Conservation (phyloP, 2,113 vertebrate species). For the Murina feae region DNA sequence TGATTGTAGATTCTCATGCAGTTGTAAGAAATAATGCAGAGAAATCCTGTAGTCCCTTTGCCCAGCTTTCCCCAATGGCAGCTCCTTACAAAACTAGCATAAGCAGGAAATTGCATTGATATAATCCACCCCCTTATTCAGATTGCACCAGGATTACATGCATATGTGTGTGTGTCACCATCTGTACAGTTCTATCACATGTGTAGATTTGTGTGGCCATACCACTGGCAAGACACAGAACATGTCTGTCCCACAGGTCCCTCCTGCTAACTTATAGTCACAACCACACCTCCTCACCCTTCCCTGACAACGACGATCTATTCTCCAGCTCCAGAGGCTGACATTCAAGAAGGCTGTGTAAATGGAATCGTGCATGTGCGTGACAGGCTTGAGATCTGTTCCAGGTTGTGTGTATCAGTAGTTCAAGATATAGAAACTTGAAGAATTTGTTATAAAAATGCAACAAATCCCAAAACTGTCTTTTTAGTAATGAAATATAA, state of each 20-base stretch:
- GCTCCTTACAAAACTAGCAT: background rate
- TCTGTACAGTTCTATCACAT: background rate
- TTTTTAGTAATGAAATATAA: background rate
- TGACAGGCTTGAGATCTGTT: background rate
- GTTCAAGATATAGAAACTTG: background rate
- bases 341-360: no score
- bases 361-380: accelerated
- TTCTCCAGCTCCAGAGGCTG: background rate
- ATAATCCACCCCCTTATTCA: no score
- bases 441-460: background rate
- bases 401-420: background rate
- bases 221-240: background rate
- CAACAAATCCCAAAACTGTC: background rate
- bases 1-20: background rate
- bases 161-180: background rate
- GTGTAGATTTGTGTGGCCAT: background rate
- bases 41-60: background rate
- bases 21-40: background rate
- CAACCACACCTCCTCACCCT: background rate
- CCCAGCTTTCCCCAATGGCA: background rate
- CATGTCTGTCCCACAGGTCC: background rate
- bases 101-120: background rate
- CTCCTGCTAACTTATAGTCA: background rate
- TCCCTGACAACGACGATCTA: background rate
- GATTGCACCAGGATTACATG: background rate